phyloP scores from a whole-genome alignment of 2,113 vertebrate species.

The Microtus richardsoni region DNA sequence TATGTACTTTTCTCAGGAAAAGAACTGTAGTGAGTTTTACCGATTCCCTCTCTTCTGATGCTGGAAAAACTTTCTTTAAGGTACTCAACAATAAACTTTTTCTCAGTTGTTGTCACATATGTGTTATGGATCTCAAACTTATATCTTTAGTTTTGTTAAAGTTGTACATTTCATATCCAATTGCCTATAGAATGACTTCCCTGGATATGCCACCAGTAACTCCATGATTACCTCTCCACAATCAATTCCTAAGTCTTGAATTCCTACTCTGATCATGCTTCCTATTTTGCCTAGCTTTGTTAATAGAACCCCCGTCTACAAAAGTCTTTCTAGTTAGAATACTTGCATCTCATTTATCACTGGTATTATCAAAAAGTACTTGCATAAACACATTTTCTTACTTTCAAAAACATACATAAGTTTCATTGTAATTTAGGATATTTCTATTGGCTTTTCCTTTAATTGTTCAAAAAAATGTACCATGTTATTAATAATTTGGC shows the following conservation, averaged over 20 bases:
- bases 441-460: not conserved
- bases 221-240: not conserved
- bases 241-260: not conserved
- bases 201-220: not conserved
- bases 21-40: not conserved
- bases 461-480: not conserved
- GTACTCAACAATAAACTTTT: not conserved
- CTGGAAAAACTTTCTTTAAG: not conserved
- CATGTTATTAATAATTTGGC: not conserved
- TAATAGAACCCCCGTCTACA: not conserved
- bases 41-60: not conserved
- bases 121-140: not conserved
- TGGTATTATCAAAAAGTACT: not conserved
- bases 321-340: not conserved
- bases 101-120: not conserved
- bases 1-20: not conserved
- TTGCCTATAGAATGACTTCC: not conserved
- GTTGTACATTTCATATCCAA: not conserved
- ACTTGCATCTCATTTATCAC: not conserved
- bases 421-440: not conserved
- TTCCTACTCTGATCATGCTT: not conserved
- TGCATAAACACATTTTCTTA: not conserved
- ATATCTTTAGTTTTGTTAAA: not conserved
- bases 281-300: not conserved
- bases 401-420: not conserved